These are phyloP conservation scores for Crocodylus rhombifer DNA, from an alignment of 2,797 vertebrate species.

Conservation along the genomic window DNA sequence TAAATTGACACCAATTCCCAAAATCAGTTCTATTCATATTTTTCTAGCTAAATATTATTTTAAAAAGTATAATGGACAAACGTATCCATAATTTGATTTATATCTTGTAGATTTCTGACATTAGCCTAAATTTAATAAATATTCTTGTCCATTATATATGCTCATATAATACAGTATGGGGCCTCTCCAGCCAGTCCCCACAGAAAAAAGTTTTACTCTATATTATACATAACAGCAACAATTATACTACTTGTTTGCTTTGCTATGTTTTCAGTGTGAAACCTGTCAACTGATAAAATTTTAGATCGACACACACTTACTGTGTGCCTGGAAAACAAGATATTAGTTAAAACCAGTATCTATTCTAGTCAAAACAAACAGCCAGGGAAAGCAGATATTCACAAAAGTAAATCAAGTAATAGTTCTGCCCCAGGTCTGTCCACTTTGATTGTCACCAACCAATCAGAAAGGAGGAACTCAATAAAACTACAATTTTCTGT, in stretches of 20 bases:
- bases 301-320: not conserved
- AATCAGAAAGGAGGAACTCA: conserved; percentile 32
- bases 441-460: conserved; percentile 49
- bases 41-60: not conserved
- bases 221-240: not conserved
- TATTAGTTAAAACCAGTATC: conserved; percentile 48
- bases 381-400: conserved; percentile 45
- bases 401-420: conserved; percentile 58
- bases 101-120: not conserved
- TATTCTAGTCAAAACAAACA: conserved; percentile 41
- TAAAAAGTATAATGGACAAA: not conserved
- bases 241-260: not conserved
- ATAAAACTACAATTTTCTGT: conserved; percentile 60
- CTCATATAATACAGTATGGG: not conserved
- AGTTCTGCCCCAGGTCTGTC: conserved; percentile 10
- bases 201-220: not conserved
- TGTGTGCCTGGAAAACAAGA: conserved; percentile 15
- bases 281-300: conserved; percentile 5
- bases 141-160: not conserved
- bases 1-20: not conserved
- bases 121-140: not conserved
- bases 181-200: not conserved
- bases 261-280: not conserved
- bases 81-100: not conserved
- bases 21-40: not conserved